Percentiles rank a stretch among this genome's conserved stretches.
Conservation (phyloP, 2,888 invertebrate genomes). For the Callyntrura guangdongensis region DNA sequence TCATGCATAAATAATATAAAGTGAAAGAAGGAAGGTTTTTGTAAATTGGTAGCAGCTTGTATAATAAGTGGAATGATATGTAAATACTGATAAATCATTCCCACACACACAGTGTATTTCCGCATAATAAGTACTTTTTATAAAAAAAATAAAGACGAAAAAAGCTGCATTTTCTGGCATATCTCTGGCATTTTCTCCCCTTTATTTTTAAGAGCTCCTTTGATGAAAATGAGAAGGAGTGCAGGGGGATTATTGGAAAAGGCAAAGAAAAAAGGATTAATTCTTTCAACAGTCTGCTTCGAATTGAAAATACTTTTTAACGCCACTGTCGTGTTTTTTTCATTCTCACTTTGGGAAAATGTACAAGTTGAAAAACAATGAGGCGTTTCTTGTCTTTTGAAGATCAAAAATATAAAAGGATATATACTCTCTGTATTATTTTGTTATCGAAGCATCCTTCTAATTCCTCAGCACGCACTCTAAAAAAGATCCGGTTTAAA, state of each 20-base stretch:
- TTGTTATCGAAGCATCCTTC: neutral
- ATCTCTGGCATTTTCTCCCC: too few species aligned
- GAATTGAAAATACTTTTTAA: neutral
- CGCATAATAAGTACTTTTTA: constrained; percentile 55
- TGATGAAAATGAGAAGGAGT: neutral
- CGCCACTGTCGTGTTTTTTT: neutral
- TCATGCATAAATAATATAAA: constrained; percentile 51
- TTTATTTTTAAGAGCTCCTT: neutral
- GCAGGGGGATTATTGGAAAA: constrained; percentile 23
- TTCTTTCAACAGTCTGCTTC: constrained; percentile 53
- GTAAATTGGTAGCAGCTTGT: constrained; percentile 33
- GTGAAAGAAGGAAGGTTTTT: constrained; percentile 45
- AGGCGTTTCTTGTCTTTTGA: neutral
- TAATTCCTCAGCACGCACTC: too few species aligned
- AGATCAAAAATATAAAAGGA: constrained; percentile 51
- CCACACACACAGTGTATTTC: constrained; percentile 36
- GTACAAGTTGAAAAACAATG: constrained; percentile 32
- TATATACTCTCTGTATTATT: constrained; percentile 4
- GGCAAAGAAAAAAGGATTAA: constrained; percentile 53
- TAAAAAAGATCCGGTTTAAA: neutral
- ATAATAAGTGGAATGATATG: constrained; percentile 46
- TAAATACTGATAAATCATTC: constrained; percentile 57
- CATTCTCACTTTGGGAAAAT: constrained; percentile 37
- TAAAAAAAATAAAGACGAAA: constrained; percentile 46
- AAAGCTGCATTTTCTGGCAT: neutral